Base-by-base conservation (phyloP, 2,113 vertebrate genomes). In the Sardina pilchardus region DNA sequence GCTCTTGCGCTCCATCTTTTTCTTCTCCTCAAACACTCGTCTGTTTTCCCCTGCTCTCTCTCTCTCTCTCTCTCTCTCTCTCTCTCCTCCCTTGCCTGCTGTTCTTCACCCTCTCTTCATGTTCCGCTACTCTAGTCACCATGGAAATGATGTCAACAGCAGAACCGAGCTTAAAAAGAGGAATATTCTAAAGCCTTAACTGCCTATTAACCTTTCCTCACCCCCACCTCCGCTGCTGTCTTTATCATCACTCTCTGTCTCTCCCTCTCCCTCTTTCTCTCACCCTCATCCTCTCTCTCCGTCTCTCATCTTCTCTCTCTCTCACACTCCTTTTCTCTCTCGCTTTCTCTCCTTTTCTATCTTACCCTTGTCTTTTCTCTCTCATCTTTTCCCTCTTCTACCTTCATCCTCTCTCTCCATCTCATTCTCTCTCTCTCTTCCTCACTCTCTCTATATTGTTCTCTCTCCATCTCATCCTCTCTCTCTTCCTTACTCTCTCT, bases 251-350 rank as follows among this genome's bases (percentile, higher is more conserved):
- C 56, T 63, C 56, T 63, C 56, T 63, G 21, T 63, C 6, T 63
- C 56, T n/a, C 56, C 4, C 56, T n/a, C 81, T 81, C 85, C 56
- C 10, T 81, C 86, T n/a, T n/a, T 85, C 85, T 85, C 87, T 86
- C 82, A 80, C 81, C 81, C 53, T 63, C 80, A 44, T 87, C 85
- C 84, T 56, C 45, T 44, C 56, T 80, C 81, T 48, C 45, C 78
- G 67, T 71, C 86, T 83, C 19, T 45, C 17, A 36, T 42, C 9
- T 87, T 78, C 88, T 86, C 83, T 56, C 53, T 14, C 47, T 48
- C 53, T 56, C 53, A 19, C 53, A 3, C 16, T 17, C 14, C 21
- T 19, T 17, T 1, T 56, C 53, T 17, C 53, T 56, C 53, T 17
- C 53, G 0, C n/a, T 63, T 24, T n/a, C 24, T 26, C 21, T n/a